These are phyloP conservation scores for Coccyzus lansbergi DNA, from an alignment of 2,797 vertebrate genomes.

Conservation along the genomic window DNA sequence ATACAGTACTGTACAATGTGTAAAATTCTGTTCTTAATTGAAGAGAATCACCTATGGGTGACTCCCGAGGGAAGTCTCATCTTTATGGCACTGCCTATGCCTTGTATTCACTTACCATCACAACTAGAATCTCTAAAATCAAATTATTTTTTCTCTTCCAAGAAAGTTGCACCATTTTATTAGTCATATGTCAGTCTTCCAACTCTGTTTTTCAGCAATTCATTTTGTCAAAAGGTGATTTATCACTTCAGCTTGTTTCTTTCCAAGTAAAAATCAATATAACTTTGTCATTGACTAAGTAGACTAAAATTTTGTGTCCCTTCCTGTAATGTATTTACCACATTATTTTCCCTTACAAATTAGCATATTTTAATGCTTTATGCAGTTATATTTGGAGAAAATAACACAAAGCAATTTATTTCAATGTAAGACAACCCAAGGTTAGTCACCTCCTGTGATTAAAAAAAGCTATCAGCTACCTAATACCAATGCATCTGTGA, in stretches of 20 bases:
- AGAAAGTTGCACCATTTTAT: background rate
- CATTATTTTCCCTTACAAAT: background rate
- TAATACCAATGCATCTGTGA: background rate
- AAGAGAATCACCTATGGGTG: background rate
- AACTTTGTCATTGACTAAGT: background rate
- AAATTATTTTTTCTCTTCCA: background rate
- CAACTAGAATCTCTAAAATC: background rate
- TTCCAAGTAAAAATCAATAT: background rate
- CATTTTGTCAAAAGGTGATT: background rate
- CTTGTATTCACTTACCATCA: background rate
- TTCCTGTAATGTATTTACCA: background rate
- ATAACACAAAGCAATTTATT: background rate
- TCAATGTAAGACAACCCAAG: background rate
- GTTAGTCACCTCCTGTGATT: background rate
- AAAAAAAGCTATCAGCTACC: background rate
- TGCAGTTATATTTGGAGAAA: background rate
- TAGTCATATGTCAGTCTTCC: background rate
- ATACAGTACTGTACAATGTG: too few species aligned
- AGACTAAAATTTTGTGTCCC: background rate
- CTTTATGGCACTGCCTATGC: background rate
- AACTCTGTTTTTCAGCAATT: background rate
- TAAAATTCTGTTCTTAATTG: too few species aligned
- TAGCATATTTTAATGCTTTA: background rate
- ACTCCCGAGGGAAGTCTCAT: background rate
- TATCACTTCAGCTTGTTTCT: background rate